These are phyloP conservation scores for Acrocephalus kingi DNA, from an alignment of 2,113 vertebrate genomes.

Conservation along the genomic window DNA sequence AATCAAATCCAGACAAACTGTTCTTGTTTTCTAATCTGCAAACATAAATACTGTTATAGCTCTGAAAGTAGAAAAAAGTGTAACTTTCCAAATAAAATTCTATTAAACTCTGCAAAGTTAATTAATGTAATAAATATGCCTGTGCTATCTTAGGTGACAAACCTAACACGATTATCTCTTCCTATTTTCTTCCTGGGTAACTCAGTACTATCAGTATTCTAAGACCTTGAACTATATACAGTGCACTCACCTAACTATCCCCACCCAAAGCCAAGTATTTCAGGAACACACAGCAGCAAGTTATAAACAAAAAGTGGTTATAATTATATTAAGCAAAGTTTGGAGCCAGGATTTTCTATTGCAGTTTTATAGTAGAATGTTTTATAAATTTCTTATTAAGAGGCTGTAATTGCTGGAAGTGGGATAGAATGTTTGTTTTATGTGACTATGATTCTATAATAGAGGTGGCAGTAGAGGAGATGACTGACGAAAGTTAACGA, in stretches of 20 bases:
- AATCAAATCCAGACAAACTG: slow-evolving; percentile 54
- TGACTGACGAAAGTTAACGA: not conserved
- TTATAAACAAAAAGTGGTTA: slow-evolving; percentile 34
- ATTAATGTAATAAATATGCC: slow-evolving; percentile 50
- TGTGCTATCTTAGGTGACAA: not conserved
- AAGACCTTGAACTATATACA: not conserved
- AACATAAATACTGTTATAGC: slow-evolving; percentile 14
- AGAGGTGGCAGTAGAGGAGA: not conserved
- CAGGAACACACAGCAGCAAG: not conserved
- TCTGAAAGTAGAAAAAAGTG: not conserved
- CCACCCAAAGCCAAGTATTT: slow-evolving; percentile 9
- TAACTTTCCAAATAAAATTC: slow-evolving; percentile 52
- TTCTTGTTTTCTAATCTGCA: slow-evolving; percentile 52
- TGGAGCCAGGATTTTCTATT: not conserved
- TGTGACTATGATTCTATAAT: not conserved
- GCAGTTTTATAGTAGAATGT: slow-evolving; percentile 7
- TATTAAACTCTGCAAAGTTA: slow-evolving; percentile 54
- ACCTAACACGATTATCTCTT: not conserved
- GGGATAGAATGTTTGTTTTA: slow-evolving; percentile 33
- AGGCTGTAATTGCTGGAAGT: not conserved
- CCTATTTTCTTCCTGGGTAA: slow-evolving; percentile 58
- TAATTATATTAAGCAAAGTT: slow-evolving; percentile 3
- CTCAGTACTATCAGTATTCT: not conserved
- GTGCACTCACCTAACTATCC: not conserved
- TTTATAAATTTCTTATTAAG: slow-evolving; percentile 8